Evolutionary conservation across 2,113 vertebrate genomes (phyloP).

Genomic region (Daphoenositta chrysoptera): DNA sequence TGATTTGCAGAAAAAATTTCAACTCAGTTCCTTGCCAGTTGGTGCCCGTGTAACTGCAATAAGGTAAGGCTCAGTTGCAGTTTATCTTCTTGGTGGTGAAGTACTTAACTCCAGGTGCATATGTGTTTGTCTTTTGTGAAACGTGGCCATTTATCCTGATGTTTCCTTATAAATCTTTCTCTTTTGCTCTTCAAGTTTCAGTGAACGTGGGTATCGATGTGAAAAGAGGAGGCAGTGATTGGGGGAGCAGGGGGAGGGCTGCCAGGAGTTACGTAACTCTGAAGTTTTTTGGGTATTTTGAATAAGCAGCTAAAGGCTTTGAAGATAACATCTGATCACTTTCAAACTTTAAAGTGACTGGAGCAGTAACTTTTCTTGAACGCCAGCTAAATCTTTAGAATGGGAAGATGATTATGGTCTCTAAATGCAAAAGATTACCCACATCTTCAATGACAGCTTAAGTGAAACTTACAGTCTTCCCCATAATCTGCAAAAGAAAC

Average conservation of each 20-base stretch:
- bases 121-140: constrained; percentile 27
- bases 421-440: constrained; percentile 58
- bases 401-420: constrained; percentile 61
- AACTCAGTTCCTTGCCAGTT: constrained; percentile 62
- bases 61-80: constrained; percentile 73
- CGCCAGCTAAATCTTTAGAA: constrained; percentile 47
- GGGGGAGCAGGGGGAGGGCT: not conserved
- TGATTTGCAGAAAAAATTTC: constrained; percentile 71
- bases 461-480: constrained; percentile 46
- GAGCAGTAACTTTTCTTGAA: constrained; percentile 49
- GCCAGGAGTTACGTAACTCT: not conserved
- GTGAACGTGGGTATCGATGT: not conserved
- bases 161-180: not conserved
- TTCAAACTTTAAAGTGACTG: constrained; percentile 48
- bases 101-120: not conserved
- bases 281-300: constrained; percentile 41
- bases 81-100: constrained; percentile 56
- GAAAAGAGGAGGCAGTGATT: not conserved
- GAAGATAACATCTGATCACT: constrained; percentile 47
- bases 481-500: constrained; percentile 44
- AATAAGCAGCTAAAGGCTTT: constrained; percentile 44
- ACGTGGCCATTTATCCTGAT: not conserved
- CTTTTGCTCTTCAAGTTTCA: not conserved
- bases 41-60: constrained; percentile 55
- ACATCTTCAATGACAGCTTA: constrained; percentile 51